A percentile compares a stretch with the other conserved stretches of the same genome.
These are phyloP conservation scores for Drosophila paramelanica DNA, from an alignment of 2,888 invertebrate species.

Conservation along the genomic window DNA sequence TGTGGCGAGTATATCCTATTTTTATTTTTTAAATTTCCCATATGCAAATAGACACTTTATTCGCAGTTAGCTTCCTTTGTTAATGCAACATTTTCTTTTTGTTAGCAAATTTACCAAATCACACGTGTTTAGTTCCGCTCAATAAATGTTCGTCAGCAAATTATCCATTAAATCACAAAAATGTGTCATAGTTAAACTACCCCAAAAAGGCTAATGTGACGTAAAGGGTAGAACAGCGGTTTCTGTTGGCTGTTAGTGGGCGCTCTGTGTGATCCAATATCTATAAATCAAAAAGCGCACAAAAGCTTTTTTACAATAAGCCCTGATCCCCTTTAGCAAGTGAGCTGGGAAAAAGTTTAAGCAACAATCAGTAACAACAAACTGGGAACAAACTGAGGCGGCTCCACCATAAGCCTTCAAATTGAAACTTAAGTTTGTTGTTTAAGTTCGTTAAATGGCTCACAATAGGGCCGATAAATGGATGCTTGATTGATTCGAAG, in stretches of 20 bases:
- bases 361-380: constrained; percentile 59
- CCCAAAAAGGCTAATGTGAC: not conserved
- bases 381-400: constrained; percentile 16
- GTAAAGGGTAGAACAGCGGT: not conserved
- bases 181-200: constrained; percentile 1
- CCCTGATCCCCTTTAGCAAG: constrained; percentile 54
- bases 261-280: constrained; percentile 52
- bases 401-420: constrained; percentile 46
- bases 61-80: too few species aligned
- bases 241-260: constrained; percentile 2
- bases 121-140: too few species aligned
- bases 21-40: too few species aligned
- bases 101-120: too few species aligned
- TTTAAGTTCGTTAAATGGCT: constrained; percentile 51
- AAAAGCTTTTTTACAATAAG: constrained; percentile 53
- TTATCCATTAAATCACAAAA: too few species aligned
- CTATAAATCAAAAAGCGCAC: constrained; percentile 72
- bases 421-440: constrained; percentile 58
- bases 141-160: too few species aligned
- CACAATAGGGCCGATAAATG: constrained; percentile 34
- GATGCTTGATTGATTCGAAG: constrained; percentile 58
- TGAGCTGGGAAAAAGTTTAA: constrained; percentile 47
- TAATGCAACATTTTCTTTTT: too few species aligned
- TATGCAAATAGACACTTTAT: too few species aligned
- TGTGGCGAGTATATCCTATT: too few species aligned